A percentile compares a stretch with the other conserved stretches of the same genome.
phyloP scores from a whole-genome alignment of 2,797 vertebrate genomes.

The Gorsachius magnificus region DNA sequence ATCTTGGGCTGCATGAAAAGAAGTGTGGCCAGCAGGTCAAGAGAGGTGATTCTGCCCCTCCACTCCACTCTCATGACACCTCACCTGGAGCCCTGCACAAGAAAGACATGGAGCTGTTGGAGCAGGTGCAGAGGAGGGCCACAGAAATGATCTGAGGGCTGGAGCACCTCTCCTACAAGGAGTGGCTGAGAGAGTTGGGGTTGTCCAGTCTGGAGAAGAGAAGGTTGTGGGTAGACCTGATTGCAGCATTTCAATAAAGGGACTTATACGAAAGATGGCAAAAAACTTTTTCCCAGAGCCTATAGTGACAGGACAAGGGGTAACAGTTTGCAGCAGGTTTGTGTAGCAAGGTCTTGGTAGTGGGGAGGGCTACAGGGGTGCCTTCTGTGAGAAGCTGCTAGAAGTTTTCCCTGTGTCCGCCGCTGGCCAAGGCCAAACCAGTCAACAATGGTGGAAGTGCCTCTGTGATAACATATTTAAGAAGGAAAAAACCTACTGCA shows the following conservation, averaged over 20 bases:
- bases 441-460: too few species aligned
- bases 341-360: too few species aligned
- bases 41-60: background rate
- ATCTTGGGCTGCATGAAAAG: background rate
- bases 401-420: too few species aligned
- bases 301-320: background rate
- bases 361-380: too few species aligned
- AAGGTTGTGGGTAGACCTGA: background rate
- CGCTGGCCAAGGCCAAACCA: too few species aligned
- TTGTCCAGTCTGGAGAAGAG: background rate
- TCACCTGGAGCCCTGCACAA: background rate
- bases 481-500: too few species aligned
- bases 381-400: too few species aligned
- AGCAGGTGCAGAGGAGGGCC: background rate
- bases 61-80: rapidly evolving
- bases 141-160: background rate
- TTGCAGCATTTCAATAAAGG: background rate
- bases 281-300: background rate
- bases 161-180: background rate
- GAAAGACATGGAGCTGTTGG: background rate
- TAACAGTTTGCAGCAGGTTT: background rate
- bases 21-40: rapidly evolving
- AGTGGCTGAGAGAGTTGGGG: background rate
- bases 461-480: too few species aligned
- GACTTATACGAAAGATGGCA: background rate